phyloP scores from a whole-genome alignment of 2,113 vertebrate genomes.

The Gambusia holbrooki region DNA sequence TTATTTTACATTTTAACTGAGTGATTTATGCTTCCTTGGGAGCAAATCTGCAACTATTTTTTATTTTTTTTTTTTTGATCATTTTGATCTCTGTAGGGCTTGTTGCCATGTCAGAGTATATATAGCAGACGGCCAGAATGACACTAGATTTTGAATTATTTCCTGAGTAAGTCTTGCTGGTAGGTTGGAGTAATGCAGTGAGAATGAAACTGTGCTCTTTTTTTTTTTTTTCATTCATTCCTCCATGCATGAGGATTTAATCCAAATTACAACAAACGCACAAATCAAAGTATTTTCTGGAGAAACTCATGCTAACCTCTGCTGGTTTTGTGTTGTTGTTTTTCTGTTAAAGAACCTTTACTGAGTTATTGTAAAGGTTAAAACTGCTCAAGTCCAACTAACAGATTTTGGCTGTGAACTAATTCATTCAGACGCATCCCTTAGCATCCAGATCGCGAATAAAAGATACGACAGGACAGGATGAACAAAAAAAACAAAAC shows the following conservation, averaged over 20 bases:
- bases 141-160: conserved; percentile 56
- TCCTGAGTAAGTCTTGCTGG: conserved; percentile 59
- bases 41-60: neutral
- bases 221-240: conserved; percentile 47
- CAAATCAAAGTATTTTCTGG: conserved; percentile 38
- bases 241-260: conserved; percentile 26
- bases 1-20: too few species aligned
- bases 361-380: conserved; percentile 59
- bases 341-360: conserved; percentile 58
- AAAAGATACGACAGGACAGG: conserved; percentile 25
- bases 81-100: neutral
- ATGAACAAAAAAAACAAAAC: neutral
- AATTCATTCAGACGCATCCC: conserved; percentile 33
- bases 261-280: conserved; percentile 30
- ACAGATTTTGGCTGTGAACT: conserved; percentile 37
- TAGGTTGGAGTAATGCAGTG: conserved; percentile 32
- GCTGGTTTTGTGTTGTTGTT: conserved; percentile 24
- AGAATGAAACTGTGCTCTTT: conserved; percentile 9
- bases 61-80: neutral
- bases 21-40: too few species aligned
- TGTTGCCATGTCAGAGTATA: conserved; percentile 6
- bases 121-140: conserved; percentile 28
- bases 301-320: conserved; percentile 21
- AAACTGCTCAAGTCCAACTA: conserved; percentile 51
- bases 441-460: conserved; percentile 45